Evolutionary conservation across 2,888 invertebrate species (phyloP).

Genomic region (Sclerodermus sp.): DNA sequence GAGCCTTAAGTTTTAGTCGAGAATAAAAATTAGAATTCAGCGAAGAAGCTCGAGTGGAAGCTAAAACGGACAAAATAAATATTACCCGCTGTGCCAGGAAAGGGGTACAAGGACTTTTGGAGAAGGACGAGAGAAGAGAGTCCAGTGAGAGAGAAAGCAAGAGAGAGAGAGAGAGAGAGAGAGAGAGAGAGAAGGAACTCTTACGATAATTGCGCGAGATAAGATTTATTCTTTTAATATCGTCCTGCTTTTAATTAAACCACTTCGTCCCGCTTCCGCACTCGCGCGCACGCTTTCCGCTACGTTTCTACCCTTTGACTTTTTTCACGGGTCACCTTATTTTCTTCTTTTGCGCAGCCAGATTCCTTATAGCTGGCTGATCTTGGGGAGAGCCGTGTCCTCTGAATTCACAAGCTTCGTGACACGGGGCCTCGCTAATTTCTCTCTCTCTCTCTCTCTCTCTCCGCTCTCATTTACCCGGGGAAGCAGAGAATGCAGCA

Average conservation of each 20-base stretch:
- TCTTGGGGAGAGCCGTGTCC: too few species aligned
- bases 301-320: conserved; percentile 6
- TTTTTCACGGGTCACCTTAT: background rate
- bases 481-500: too few species aligned
- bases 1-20: too few species aligned
- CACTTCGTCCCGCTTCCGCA: conserved; percentile 3
- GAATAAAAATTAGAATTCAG: too few species aligned
- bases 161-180: background rate
- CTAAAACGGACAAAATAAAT: background rate
- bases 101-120: too few species aligned
- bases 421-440: too few species aligned
- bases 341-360: too few species aligned
- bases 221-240: conserved; percentile 21
- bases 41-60: background rate
- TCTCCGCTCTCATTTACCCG: too few species aligned
- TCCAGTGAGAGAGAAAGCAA: background rate
- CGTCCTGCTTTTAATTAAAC: conserved; percentile 20
- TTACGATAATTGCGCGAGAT: conserved; percentile 17
- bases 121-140: background rate
- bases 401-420: too few species aligned
- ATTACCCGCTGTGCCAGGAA: background rate
- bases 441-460: background rate
- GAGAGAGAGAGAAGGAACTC: conserved; percentile 6
- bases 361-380: too few species aligned
- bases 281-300: background rate